Conservation (phyloP, 2,888 invertebrate genomes). For the Phengaris alcon region DNA sequence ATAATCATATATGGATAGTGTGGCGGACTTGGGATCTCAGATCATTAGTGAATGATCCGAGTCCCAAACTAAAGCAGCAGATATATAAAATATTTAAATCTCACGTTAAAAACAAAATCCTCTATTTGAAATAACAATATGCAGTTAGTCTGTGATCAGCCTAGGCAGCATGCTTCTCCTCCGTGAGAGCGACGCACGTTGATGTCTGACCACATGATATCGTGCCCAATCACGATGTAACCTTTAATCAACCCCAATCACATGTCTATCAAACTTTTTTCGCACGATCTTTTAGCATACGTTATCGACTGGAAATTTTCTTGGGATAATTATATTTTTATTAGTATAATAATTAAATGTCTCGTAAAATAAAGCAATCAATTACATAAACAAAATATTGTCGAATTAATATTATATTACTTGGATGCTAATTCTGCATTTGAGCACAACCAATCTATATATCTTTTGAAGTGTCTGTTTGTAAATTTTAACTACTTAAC, state of each 20-base stretch:
- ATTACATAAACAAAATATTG: neutral
- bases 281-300: neutral
- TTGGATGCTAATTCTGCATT: too few relatives aligned
- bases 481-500: too few relatives aligned
- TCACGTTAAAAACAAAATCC: too few relatives aligned
- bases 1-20: too few relatives aligned
- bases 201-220: too few relatives aligned
- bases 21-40: too few relatives aligned
- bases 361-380: neutral
- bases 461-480: too few relatives aligned
- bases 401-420: too few relatives aligned
- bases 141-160: conserved; percentile 33
- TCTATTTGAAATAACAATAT: neutral
- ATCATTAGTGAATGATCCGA: too few relatives aligned
- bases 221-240: conserved; percentile 66
- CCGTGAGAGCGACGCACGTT: conserved; percentile 51
- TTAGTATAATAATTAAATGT: neutral
- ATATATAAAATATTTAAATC: too few relatives aligned
- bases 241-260: conserved; percentile 72
- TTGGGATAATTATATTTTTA: neutral
- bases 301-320: neutral
- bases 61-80: too few relatives aligned
- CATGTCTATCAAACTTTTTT: conserved; percentile 56
- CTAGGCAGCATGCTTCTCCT: conserved; percentile 49
- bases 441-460: too few relatives aligned